Evolutionary conservation across 2,113 vertebrate species (phyloP).

Genomic region (Uria lomvia): DNA sequence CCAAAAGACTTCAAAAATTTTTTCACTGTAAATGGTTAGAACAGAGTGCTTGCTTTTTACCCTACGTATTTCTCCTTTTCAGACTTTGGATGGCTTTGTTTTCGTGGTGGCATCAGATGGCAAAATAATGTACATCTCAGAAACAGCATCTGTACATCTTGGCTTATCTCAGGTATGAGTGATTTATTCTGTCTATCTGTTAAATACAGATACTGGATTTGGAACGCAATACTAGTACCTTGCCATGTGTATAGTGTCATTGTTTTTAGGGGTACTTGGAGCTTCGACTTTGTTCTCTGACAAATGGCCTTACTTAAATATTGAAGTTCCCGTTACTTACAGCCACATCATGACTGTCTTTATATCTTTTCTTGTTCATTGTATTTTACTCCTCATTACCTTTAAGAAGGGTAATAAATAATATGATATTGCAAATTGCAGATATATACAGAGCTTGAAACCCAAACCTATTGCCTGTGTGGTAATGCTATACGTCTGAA

Average conservation of each 20-base stretch:
- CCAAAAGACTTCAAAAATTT: not conserved
- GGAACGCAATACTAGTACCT: not conserved
- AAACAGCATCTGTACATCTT: constrained; percentile 93
- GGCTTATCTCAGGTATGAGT: constrained; percentile 90
- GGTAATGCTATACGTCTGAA: not conserved
- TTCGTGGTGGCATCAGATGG: constrained; percentile 94
- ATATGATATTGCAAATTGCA: not conserved
- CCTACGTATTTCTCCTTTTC: constrained; percentile 24
- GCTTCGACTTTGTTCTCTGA: not conserved
- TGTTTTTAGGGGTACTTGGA: not conserved
- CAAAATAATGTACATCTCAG: constrained; percentile 98
- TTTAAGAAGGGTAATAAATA: constrained; percentile 22
- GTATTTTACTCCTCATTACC: constrained; percentile 52
- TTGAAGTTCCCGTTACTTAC: not conserved
- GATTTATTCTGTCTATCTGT: not conserved
- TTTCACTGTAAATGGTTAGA: not conserved
- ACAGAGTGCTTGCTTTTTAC: not conserved
- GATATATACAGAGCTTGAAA: not conserved
- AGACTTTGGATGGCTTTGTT: constrained; percentile 96
- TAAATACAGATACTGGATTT: not conserved
- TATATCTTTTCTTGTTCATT: constrained; percentile 21
- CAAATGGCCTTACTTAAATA: not conserved
- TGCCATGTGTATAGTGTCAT: not conserved
- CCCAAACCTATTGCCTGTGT: not conserved
- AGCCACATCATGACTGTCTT: not conserved